Evolutionary conservation across 2,888 invertebrate species (phyloP).

Genomic region (Priocnemis perturbator): DNA sequence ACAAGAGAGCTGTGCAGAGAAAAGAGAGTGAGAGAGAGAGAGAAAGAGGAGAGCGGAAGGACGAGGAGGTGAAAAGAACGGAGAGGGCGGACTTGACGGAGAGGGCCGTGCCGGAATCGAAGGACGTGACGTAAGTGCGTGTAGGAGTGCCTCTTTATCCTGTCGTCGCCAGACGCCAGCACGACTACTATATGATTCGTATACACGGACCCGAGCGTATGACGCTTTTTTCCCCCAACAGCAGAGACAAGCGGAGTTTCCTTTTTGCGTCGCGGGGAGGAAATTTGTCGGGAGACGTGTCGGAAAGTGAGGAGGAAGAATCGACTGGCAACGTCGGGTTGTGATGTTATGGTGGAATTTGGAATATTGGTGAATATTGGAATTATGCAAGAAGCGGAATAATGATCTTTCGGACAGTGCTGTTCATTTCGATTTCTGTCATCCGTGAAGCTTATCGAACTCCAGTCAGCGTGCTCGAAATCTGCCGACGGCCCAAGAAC

Average conservation of each 20-base stretch:
- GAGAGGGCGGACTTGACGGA: constrained; percentile 23
- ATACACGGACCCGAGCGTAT: constrained; percentile 12
- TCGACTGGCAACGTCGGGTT: too few species aligned
- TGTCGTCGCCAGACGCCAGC: constrained; percentile 64
- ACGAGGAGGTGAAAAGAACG: constrained; percentile 12
- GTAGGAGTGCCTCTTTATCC: constrained; percentile 68
- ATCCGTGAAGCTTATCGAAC: too few species aligned
- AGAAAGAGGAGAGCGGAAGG: background rate
- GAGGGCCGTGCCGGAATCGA: constrained; percentile 38
- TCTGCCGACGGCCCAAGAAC: too few species aligned
- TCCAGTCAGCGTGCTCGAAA: too few species aligned
- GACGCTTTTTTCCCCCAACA: background rate
- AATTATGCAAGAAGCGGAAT: too few species aligned
- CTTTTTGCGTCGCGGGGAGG: background rate
- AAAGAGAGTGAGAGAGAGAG: background rate
- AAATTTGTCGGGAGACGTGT: background rate
- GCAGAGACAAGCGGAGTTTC: background rate
- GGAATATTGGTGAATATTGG: too few species aligned
- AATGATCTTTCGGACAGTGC: too few species aligned
- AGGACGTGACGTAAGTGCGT: constrained; percentile 69
- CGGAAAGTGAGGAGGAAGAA: too few species aligned
- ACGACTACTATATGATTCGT: constrained; percentile 50
- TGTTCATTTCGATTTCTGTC: too few species aligned
- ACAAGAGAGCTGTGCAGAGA: background rate
- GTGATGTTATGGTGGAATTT: too few species aligned